Conservation (phyloP, 2,888 invertebrate species). For the Ochropacha duplaris region DNA sequence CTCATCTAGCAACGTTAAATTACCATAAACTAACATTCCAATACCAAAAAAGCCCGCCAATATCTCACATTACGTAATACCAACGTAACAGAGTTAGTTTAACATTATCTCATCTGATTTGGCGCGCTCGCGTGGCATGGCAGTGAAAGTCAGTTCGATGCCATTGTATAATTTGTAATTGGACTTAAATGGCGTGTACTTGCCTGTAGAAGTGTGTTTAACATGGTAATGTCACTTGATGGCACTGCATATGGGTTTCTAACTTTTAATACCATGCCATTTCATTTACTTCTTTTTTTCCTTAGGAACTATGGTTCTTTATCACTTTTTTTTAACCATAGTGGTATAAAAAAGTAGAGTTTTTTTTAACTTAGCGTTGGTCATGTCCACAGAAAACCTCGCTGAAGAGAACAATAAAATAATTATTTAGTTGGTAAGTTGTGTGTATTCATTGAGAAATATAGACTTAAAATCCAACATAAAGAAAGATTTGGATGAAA, state of each 20-base stretch:
- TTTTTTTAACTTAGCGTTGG: too few species aligned
- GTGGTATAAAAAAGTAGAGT: too few species aligned
- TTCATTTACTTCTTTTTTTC: too few species aligned
- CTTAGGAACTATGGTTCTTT: too few species aligned
- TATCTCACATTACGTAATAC: constrained; percentile 20
- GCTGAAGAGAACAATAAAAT: too few species aligned
- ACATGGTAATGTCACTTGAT: not conserved
- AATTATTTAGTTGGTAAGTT: too few species aligned
- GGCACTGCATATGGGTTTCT: not conserved
- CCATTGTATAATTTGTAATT: not conserved
- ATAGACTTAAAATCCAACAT: too few species aligned
- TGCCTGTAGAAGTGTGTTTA: not conserved
- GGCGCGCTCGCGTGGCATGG: constrained; percentile 3
- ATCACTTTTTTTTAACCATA: too few species aligned
- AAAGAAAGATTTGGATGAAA: too few species aligned
- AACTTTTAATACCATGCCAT: not conserved
- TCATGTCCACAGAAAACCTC: too few species aligned
- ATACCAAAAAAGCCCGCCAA: constrained; percentile 2
- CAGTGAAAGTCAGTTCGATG: constrained; percentile 9
- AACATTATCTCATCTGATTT: constrained; percentile 8
- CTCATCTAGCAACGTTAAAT: not conserved
- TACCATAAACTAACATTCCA: not conserved
- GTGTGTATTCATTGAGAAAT: too few species aligned
- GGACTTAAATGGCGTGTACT: constrained; percentile 1
- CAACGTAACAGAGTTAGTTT: constrained; percentile 17